A percentile compares a stretch with the other conserved stretches of the same genome.
phyloP scores from a whole-genome alignment of 2,797 vertebrate species.

The Chelonia mydas region DNA sequence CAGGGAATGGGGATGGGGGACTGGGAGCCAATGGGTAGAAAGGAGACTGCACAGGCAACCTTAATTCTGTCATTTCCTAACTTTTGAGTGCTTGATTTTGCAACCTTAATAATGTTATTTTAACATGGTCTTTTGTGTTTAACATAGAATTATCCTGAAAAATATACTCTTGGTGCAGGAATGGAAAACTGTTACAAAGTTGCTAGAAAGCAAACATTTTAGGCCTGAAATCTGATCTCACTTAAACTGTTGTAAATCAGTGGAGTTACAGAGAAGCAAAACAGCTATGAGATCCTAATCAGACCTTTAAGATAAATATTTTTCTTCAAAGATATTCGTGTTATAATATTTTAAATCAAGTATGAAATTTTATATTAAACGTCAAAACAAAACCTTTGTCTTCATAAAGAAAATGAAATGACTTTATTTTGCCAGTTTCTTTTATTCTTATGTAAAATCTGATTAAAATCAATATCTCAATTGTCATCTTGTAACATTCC shows the following conservation, averaged over 20 bases:
- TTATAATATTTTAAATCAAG: background rate
- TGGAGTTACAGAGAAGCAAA: background rate
- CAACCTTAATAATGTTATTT: constrained; percentile 19
- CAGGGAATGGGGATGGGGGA: background rate
- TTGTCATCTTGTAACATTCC: background rate
- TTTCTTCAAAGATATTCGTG: background rate
- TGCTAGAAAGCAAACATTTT: background rate
- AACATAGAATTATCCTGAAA: constrained; percentile 14
- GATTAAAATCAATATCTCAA: background rate
- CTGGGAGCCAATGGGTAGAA: background rate
- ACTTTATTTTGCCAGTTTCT: background rate
- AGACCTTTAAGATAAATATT: background rate
- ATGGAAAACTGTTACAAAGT: background rate
- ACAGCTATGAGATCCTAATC: background rate
- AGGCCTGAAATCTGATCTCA: background rate
- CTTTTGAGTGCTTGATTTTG: background rate
- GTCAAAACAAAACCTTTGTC: background rate
- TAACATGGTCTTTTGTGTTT: background rate
- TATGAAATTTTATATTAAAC: background rate
- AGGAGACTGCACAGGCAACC: background rate
- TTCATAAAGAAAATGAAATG: background rate
- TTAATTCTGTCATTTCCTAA: constrained; percentile 30
- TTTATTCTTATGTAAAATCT: background rate
- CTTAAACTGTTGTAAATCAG: background rate
- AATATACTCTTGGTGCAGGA: background rate